Percentiles rank a stretch among this genome's conserved stretches.
Conservation (phyloP, 1,140 invertebrate species). For the Zophobas atratus region DNA sequence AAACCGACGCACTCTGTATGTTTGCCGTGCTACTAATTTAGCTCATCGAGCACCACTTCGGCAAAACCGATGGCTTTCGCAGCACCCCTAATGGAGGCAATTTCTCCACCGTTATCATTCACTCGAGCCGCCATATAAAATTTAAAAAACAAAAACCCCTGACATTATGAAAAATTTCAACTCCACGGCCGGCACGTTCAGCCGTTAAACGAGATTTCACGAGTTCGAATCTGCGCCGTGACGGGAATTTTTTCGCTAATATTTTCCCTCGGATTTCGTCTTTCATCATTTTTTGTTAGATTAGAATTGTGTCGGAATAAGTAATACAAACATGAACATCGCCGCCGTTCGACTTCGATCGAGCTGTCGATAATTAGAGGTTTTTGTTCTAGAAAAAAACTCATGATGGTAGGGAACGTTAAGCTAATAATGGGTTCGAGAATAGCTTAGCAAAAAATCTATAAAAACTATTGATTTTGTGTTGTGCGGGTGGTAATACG, state of each 20-base stretch:
- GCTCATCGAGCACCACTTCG: too few relatives aligned
- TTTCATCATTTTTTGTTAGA: conserved; percentile 23
- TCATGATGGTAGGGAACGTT: conserved; percentile 1
- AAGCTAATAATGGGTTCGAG: neutral
- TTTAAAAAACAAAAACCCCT: neutral
- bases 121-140: neutral
- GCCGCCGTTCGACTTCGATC: too few relatives aligned
- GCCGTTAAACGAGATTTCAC: conserved; percentile 40
- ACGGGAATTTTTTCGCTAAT: conserved; percentile 32
- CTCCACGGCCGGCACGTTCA: conserved; percentile 26
- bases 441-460: conserved; percentile 1
- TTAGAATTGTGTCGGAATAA: conserved; percentile 11
- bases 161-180: conserved; percentile 32
- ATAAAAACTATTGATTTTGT: conserved; percentile 27
- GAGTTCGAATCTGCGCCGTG: conserved; percentile 35
- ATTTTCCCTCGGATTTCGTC: conserved; percentile 33
- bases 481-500: neutral
- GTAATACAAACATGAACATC: conserved; percentile 1
- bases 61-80: too few relatives aligned
- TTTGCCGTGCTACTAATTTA: too few relatives aligned
- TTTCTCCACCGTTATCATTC: neutral
- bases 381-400: neutral
- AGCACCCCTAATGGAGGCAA: too few relatives aligned
- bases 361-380: neutral
- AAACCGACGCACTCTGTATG: too few relatives aligned